Evolutionary conservation across 2,797 vertebrate genomes (phyloP).

Genomic region (Notamacropus eugenii): DNA sequence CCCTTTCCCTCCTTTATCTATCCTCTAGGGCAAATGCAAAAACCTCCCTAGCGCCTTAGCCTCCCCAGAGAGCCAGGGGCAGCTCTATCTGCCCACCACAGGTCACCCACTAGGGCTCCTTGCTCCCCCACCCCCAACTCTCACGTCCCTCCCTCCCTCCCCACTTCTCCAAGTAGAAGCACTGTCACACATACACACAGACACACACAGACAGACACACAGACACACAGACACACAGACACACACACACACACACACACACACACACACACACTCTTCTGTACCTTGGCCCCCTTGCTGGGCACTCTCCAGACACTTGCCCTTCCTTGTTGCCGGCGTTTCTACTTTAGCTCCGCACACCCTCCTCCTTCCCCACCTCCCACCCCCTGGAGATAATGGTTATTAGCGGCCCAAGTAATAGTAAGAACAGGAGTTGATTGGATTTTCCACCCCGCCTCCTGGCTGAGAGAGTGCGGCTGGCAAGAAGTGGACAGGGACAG

Average conservation of each 20-base stretch:
- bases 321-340: background rate
- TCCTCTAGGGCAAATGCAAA: background rate
- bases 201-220: background rate
- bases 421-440: background rate
- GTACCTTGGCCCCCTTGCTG: background rate
- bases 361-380: background rate
- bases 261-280: background rate
- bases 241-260: background rate
- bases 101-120: background rate
- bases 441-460: conserved; percentile 34
- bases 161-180: no score
- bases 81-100: background rate
- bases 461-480: background rate
- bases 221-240: background rate
- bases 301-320: background rate
- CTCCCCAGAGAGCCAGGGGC: background rate
- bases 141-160: background rate
- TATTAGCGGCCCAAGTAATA: background rate
- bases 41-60: background rate
- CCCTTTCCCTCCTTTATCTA: background rate
- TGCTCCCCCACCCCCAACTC: background rate
- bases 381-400: background rate
- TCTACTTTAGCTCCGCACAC: conserved; percentile 21
- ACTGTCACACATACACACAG: background rate
- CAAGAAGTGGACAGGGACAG: background rate